These are phyloP conservation scores for Anser brachyrhynchus DNA, from an alignment of 2,113 vertebrate species.

Conservation along the genomic window DNA sequence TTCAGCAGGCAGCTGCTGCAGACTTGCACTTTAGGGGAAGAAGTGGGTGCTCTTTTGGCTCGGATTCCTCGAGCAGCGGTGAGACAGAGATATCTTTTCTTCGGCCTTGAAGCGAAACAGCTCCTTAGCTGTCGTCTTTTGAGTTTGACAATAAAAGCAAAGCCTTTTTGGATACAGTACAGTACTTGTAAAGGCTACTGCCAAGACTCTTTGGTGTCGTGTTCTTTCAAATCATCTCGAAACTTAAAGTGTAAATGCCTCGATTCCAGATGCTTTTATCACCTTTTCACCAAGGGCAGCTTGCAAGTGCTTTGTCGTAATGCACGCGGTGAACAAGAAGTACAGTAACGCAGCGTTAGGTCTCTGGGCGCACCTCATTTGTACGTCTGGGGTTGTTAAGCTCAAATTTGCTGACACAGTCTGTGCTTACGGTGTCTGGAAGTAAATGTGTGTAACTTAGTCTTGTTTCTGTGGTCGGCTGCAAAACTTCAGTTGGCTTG, in stretches of 20 bases:
- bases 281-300: accelerated
- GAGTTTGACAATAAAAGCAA: neutral
- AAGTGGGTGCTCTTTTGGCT: accelerated
- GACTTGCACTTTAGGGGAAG: neutral
- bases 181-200: neutral
- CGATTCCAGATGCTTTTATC: accelerated
- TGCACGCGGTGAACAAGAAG: accelerated
- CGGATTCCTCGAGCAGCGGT: neutral
- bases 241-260: neutral
- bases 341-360: accelerated
- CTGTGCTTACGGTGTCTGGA: neutral
- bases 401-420: accelerated
- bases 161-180: neutral
- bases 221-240: neutral
- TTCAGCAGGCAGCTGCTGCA: neutral
- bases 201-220: neutral
- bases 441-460: accelerated
- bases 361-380: accelerated
- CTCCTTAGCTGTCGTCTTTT: neutral
- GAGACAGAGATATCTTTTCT: neutral
- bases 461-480: neutral
- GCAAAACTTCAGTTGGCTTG: neutral
- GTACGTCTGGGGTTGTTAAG: neutral
- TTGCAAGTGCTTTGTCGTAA: neutral
- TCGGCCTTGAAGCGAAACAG: neutral